These are phyloP conservation scores for Drosophila azteca DNA, from an alignment of 1,140 invertebrate species.

Conservation along the genomic window DNA sequence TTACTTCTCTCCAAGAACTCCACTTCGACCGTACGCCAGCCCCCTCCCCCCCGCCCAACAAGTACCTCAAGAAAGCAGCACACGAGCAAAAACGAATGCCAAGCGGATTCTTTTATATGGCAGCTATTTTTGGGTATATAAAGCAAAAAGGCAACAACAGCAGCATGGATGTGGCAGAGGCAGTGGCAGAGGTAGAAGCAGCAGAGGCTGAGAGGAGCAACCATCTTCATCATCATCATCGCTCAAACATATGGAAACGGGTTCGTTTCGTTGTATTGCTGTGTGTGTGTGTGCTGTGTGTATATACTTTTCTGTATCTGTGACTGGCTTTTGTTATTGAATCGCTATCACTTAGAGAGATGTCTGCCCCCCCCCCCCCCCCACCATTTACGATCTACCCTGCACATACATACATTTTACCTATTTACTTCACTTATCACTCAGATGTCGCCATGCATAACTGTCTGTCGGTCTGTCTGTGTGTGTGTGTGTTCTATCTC, in stretches of 20 bases:
- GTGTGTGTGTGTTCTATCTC: too few relatives aligned
- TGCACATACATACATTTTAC: slow-evolving; percentile 10
- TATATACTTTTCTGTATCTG: slow-evolving; percentile 56
- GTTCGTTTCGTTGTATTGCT: slow-evolving; percentile 38
- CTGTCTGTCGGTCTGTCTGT: slow-evolving; percentile 32
- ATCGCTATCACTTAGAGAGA: slow-evolving; percentile 48
- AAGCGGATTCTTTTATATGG: slow-evolving; percentile 1
- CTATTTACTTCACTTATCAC: slow-evolving; percentile 48
- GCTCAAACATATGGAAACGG: slow-evolving; percentile 76
- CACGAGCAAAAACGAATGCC: too few relatives aligned
- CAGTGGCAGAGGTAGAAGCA: neutral
- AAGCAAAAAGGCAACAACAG: slow-evolving; percentile 64
- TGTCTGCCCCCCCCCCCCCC: too few relatives aligned
- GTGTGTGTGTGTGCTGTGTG: slow-evolving; percentile 13
- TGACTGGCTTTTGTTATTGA: slow-evolving; percentile 69
- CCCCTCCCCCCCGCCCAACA: slow-evolving; percentile 68
- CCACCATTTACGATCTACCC: neutral
- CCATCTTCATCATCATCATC: slow-evolving; percentile 16
- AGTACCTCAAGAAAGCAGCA: slow-evolving; percentile 49
- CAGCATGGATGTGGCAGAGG: slow-evolving; percentile 39
- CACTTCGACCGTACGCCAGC: slow-evolving; percentile 35
- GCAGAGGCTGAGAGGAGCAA: slow-evolving; percentile 16
- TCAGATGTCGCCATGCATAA: slow-evolving; percentile 32
- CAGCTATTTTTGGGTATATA: slow-evolving; percentile 49
- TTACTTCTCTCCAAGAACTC: neutral